phyloP scores from a whole-genome alignment of 1,140 invertebrate genomes.

The Trachymyrmex septentrionalis region DNA sequence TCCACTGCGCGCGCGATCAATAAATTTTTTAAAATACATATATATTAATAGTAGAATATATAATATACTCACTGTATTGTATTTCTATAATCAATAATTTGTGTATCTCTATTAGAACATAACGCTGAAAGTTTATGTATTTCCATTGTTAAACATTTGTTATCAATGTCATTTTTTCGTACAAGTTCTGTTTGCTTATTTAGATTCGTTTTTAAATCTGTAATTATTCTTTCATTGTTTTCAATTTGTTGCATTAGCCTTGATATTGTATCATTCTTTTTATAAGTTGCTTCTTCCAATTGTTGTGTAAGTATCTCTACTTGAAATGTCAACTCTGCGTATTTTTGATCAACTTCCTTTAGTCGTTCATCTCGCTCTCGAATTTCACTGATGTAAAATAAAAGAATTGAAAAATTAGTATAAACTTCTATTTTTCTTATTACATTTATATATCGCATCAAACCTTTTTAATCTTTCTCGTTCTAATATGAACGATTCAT shows the following conservation, averaged over 20 bases:
- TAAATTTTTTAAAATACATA: background rate
- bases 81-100: slow-evolving; percentile 66
- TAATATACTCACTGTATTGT: slow-evolving; percentile 72
- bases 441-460: background rate
- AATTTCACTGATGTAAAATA: slow-evolving; percentile 68
- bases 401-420: background rate
- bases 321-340: slow-evolving; percentile 46
- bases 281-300: slow-evolving; percentile 63
- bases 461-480: slow-evolving; percentile 73
- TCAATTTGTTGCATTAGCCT: slow-evolving; percentile 64
- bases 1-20: background rate
- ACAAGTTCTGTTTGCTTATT: slow-evolving; percentile 70
- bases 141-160: slow-evolving; percentile 72
- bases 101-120: slow-evolving; percentile 70
- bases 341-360: slow-evolving; percentile 54
- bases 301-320: slow-evolving; percentile 61
- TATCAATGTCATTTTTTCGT: slow-evolving; percentile 65
- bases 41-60: background rate
- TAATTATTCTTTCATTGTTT: slow-evolving; percentile 60
- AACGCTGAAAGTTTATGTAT: slow-evolving; percentile 73
- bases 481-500: slow-evolving; percentile 60
- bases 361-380: slow-evolving; percentile 56
- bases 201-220: slow-evolving; percentile 66
- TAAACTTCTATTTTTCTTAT: slow-evolving; percentile 18
- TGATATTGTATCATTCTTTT: slow-evolving; percentile 63